phyloP scores from a whole-genome alignment of 2,113 vertebrate genomes.

The Willisornis vidua region DNA sequence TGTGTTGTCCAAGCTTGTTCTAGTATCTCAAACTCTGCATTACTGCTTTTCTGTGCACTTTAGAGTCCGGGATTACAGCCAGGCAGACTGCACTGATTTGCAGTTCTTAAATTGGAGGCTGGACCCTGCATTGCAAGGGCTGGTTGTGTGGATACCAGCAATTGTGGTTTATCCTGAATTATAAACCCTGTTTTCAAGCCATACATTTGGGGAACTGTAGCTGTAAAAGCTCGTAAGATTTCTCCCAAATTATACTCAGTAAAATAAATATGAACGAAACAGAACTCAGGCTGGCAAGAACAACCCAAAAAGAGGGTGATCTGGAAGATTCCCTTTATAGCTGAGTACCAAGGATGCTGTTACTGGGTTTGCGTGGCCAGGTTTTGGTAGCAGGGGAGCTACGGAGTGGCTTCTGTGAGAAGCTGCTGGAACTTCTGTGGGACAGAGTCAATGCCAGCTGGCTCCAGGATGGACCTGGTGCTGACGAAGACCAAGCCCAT shows the following conservation, averaged over 20 bases:
- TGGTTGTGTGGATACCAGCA: background rate
- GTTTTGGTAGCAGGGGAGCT: background rate
- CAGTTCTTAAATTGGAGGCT: background rate
- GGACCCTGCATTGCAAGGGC: background rate
- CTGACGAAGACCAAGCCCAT: background rate
- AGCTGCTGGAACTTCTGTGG: background rate
- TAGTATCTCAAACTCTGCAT: background rate
- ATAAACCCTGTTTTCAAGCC: background rate
- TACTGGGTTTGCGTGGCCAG: background rate
- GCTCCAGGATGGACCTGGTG: background rate
- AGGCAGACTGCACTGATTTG: background rate
- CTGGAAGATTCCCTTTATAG: background rate
- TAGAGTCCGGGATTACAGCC: background rate
- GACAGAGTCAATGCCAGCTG: background rate
- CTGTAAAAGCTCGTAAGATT: background rate
- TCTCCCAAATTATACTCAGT: background rate
- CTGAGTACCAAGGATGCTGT: background rate
- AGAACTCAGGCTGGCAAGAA: background rate
- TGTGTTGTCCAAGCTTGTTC: background rate
- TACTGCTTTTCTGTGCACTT: background rate
- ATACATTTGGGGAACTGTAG: background rate
- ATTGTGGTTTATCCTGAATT: background rate
- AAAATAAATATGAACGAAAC: background rate
- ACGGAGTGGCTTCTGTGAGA: background rate
- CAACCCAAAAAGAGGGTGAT: background rate